Evolutionary conservation across 2,113 vertebrate genomes (phyloP), one percentile per base, ranked within the genome.

Genomic region (Ciconia maguari): DNA sequence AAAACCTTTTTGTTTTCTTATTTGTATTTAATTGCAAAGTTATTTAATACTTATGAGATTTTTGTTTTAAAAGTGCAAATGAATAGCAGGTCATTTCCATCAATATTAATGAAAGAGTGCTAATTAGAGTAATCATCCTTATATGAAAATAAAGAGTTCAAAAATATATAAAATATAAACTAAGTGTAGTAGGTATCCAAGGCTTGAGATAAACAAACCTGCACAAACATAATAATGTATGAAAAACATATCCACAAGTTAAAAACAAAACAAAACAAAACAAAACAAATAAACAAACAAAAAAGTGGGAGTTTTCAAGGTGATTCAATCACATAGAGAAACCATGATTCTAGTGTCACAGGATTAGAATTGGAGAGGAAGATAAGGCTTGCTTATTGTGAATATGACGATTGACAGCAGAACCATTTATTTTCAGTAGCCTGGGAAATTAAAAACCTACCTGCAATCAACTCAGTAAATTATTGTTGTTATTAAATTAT

Each of bases 381-480:
- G 65, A 89, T 75, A 95, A 92, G 77, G 65, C 29, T 94, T 81
- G 29, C 25, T 95, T 92, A 83, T 72, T 90, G 41, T 42, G 36
- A 75, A 65, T 83, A 92, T 92, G 89, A 94, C 7, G 0, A 95
- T 16, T 97, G 97, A 96, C 91, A 96, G 80, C 72, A 83, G 21
- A 97, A 85, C 12, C 36, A 96, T 96, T 97, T 94, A 92, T 93
- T 96, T 97, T 84, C 72, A 78, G 72, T 90, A 94, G 41, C 32
- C 48, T 94, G 92, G 94, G 95, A 97, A 97, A 97, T 97, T 92
- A 97, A 96, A 96, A 94, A 54, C 72, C 66, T 96, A 84, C 94
- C 62, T 87, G 62, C 24, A 90, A 82, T 68, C 32, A 14, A 76
- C 34, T 95, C 66, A 87, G 77, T 83, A 91, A 96, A 85, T 96